Evolutionary conservation across 2,888 invertebrate genomes (phyloP), one percentile per base, ranked within the genome.

Genomic region (Mongoloraphidia duomilia): DNA sequence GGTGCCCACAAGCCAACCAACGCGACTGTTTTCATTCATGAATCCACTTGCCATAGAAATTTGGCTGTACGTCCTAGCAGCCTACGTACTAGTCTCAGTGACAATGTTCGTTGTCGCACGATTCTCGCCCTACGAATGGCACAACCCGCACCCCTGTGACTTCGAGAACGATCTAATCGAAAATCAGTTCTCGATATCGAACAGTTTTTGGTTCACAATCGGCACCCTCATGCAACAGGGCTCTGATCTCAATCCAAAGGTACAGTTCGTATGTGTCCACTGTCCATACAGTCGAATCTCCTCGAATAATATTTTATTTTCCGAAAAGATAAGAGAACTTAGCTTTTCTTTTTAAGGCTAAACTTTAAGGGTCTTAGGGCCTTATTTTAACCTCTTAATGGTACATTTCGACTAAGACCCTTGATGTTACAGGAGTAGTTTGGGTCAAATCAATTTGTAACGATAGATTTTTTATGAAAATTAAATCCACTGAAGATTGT

Each of bases 181-280:
- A 63, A 90, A 89, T 67, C 85, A 88, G 62, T 91, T 91, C 64
- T 82, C 84, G 17, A 67, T 90, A 54, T 75, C 84, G 34, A 89
- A 91, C 66, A 83, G 84, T 60, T 84, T 90, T 65, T 90, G 89
- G 89, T 89, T 89, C 66, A 83, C 86, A 26, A 84, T 88, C 48
- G 89, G 88, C n/a, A 88, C 88, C 1, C 72, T 91, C 45, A 86
- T 91, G 82, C 88, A 88, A 60, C 88, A 89, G 66, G 85, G 86
- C 56, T 82, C 82, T 41, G 83, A 83, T 60, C 69, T 84, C 48
- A 84, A 84, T 65, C 90, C 90, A 5, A 87, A 77, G 76, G 80
- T 80, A 61, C 26, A 26, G 26, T 26, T 26, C 6, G 26, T 3
- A 26, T 1, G 6, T 3, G n/a, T n/a, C n/a, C n/a, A n/a, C n/a